Percentiles rank a stretch among this genome's conserved stretches.
phyloP scores from a whole-genome alignment of 2,797 vertebrate species.

The Sebastes paucispinis region DNA sequence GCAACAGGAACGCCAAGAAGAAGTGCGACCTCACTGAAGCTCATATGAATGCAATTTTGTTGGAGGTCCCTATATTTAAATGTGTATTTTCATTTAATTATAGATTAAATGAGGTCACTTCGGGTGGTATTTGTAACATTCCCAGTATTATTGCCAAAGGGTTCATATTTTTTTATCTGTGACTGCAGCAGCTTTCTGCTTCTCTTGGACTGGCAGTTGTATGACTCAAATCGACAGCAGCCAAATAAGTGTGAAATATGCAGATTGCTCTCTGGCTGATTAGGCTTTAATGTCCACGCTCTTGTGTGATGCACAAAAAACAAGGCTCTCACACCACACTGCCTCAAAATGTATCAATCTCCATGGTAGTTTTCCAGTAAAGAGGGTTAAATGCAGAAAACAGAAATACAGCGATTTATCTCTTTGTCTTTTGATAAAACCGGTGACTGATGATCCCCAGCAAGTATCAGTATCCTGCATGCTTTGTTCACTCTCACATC shows the following conservation, averaged over 20 bases:
- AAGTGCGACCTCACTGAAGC: background rate
- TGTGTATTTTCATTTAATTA: background rate
- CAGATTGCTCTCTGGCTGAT: conserved; percentile 40
- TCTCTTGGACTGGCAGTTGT: conserved; percentile 32
- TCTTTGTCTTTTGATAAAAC: background rate
- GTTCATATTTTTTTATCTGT: background rate
- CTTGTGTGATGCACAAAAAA: conserved; percentile 9
- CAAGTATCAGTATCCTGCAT: background rate
- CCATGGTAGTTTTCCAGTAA: background rate
- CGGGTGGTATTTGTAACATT: background rate
- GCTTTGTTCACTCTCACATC: background rate
- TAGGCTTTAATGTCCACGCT: conserved; percentile 5
- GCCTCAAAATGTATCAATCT: background rate
- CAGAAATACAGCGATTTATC: background rate
- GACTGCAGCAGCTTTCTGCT: background rate
- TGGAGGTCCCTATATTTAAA: background rate
- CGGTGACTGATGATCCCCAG: background rate
- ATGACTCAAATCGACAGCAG: conserved; percentile 22
- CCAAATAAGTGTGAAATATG: conserved; percentile 37
- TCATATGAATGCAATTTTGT: background rate
- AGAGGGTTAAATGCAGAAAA: background rate
- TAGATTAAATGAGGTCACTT: background rate
- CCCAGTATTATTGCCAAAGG: background rate
- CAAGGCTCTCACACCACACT: background rate
- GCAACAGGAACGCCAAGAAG: background rate